A percentile compares a stretch with the other conserved stretches of the same genome.
phyloP scores from a whole-genome alignment of 2,113 vertebrate species.

The Nibea coibor region DNA sequence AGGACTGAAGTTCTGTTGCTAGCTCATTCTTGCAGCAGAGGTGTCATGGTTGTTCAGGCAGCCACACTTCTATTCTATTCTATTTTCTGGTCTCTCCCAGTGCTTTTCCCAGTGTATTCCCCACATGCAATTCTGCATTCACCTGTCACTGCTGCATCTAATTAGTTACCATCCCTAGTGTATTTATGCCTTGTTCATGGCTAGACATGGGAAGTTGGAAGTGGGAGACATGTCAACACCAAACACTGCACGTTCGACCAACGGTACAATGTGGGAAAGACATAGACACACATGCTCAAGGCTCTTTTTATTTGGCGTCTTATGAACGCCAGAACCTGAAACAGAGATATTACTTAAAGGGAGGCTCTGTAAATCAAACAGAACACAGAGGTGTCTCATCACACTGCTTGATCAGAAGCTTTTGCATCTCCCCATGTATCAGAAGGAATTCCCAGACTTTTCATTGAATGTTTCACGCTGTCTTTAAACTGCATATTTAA shows the following conservation, averaged over 20 bases:
- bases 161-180: slow-evolving; percentile 47
- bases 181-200: slow-evolving; percentile 49
- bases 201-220: slow-evolving; percentile 36
- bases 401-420: not conserved
- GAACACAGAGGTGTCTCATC: not conserved
- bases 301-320: slow-evolving; percentile 12
- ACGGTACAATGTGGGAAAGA: not conserved
- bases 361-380: not conserved
- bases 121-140: slow-evolving; percentile 43
- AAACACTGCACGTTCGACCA: not conserved
- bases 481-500: not conserved
- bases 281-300: not conserved
- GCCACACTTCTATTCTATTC: slow-evolving; percentile 7
- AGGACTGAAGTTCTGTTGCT: slow-evolving; percentile 13
- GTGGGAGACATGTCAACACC: slow-evolving; percentile 31
- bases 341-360: slow-evolving; percentile 5
- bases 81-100: slow-evolving; percentile 32
- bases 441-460: not conserved
- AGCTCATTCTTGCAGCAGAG: slow-evolving; percentile 9
- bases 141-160: slow-evolving; percentile 48
- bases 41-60: slow-evolving; percentile 36
- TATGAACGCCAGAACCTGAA: not conserved
- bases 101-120: slow-evolving; percentile 16
- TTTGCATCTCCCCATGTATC: not conserved
- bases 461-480: not conserved